phyloP scores from a whole-genome alignment of 37 sponge, comb jelly and placozoan species.

The Bolinopsis microptera region DNA sequence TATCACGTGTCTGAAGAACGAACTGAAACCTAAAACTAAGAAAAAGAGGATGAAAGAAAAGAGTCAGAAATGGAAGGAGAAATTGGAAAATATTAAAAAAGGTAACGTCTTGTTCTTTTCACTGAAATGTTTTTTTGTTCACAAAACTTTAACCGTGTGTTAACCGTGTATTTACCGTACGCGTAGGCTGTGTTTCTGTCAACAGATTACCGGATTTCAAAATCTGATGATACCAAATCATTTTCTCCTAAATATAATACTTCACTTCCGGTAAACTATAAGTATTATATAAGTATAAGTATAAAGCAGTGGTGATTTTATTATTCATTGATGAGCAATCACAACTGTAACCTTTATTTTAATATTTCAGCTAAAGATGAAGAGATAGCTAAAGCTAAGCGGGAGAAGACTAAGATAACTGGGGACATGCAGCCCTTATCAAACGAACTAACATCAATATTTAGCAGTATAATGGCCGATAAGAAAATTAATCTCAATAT shows the following conservation, averaged over 20 bases:
- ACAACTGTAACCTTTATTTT: no score
- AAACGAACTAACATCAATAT: conserved; percentile 11
- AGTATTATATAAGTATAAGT: no score
- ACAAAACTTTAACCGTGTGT: no score
- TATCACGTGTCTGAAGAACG: not conserved
- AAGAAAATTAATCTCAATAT: conserved; percentile 23
- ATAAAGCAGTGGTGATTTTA: no score
- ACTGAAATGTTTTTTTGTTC: no score
- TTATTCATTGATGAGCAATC: no score
- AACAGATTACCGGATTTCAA: no score
- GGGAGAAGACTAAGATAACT: conserved; percentile 40
- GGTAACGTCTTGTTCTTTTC: conserved; percentile 7
- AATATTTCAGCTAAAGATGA: conserved; percentile 34
- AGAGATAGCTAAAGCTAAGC: not conserved
- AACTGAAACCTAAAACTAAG: not conserved
- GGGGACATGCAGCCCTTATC: conserved; percentile 10
- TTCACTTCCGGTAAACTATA: no score
- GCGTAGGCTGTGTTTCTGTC: no score
- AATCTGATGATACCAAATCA: no score
- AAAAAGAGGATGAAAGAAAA: conserved; percentile 25
- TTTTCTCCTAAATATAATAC: no score
- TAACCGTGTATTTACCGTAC: no score
- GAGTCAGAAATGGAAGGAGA: conserved; percentile 32
- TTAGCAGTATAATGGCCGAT: not conserved
- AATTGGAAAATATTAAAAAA: conserved; percentile 8